phyloP scores from a whole-genome alignment of 2,888 invertebrate genomes.

The Ditula angustiorana region DNA sequence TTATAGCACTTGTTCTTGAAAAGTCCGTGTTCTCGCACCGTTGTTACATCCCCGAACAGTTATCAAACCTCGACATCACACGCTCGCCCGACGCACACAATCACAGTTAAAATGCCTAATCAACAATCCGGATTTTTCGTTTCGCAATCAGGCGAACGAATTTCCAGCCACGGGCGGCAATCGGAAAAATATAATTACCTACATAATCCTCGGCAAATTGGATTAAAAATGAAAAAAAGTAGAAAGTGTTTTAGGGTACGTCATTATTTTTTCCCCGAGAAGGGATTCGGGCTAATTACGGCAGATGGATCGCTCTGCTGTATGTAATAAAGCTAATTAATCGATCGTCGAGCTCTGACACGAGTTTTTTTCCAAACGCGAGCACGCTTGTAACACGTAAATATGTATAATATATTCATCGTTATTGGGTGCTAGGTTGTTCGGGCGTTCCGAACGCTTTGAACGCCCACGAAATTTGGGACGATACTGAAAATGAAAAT shows the following conservation, averaged over 20 bases:
- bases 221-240: constrained; percentile 84
- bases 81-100: constrained; percentile 52
- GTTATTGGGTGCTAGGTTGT: background rate
- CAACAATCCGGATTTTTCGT: constrained; percentile 72
- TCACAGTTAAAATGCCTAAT: constrained; percentile 75
- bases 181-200: constrained; percentile 86
- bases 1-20: too few relatives aligned
- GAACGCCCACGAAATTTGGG: too few relatives aligned
- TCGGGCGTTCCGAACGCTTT: background rate
- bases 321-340: constrained; percentile 84
- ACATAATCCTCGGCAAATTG: constrained; percentile 86
- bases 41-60: constrained; percentile 1
- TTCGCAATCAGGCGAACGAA: constrained; percentile 78
- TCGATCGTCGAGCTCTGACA: constrained; percentile 69
- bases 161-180: constrained; percentile 75
- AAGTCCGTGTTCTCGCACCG: background rate
- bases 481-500: too few relatives aligned
- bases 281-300: constrained; percentile 82
- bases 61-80: constrained; percentile 26
- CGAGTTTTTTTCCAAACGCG: constrained; percentile 60
- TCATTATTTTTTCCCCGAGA: constrained; percentile 81
- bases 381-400: constrained; percentile 9
- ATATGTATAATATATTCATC: background rate
- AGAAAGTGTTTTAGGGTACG: constrained; percentile 84
- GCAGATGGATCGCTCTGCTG: constrained; percentile 81